Evolutionary conservation across 2,113 vertebrate genomes (phyloP).

Genomic region (Labrus mixtus): DNA sequence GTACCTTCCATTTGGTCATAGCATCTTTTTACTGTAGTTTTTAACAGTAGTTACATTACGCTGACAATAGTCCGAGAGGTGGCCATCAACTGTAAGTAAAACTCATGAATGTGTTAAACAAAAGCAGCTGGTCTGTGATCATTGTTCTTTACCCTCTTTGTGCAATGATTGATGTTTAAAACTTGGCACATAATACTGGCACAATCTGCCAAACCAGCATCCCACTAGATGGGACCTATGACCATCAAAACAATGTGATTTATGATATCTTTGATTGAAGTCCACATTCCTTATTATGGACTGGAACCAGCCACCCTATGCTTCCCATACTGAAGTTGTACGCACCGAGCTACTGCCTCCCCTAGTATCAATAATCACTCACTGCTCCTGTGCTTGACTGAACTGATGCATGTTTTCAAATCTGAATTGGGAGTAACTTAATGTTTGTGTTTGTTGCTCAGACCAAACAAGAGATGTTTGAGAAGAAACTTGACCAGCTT

Average conservation of each 20-base stretch:
- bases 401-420: slow-evolving; percentile 40
- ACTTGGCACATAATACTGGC: too few relatives aligned
- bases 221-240: too few relatives aligned
- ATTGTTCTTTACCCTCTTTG: too few relatives aligned
- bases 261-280: neutral
- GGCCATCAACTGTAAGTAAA: neutral
- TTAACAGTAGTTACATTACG: too few relatives aligned
- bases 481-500: slow-evolving; percentile 2
- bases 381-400: neutral
- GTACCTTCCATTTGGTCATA: too few relatives aligned
- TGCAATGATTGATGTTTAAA: too few relatives aligned
- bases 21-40: too few relatives aligned
- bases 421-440: slow-evolving; percentile 3
- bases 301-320: neutral
- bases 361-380: neutral
- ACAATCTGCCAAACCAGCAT: too few relatives aligned
- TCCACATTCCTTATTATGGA: neutral
- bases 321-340: neutral
- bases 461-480: slow-evolving; percentile 4
- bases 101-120: too few relatives aligned
- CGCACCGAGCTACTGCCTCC: neutral
- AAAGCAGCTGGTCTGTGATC: too few relatives aligned
- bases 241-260: too few relatives aligned
- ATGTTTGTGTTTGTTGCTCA: slow-evolving; percentile 14
- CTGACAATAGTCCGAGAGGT: too few relatives aligned